Evolutionary conservation across 2,797 vertebrate genomes (phyloP).

Genomic region (Chelonia mydas): DNA sequence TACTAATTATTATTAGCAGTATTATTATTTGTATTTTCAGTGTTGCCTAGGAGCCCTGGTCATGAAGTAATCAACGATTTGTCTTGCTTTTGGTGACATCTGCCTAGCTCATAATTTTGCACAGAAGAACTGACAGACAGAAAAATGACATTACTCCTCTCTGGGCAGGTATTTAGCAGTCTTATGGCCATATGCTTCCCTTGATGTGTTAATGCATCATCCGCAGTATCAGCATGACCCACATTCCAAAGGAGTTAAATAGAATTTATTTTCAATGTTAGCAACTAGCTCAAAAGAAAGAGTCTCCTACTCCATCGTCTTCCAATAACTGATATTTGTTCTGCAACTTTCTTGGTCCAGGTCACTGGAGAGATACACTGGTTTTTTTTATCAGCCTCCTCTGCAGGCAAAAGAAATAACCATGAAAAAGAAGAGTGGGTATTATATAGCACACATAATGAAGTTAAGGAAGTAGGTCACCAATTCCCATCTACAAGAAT

Average conservation of each 20-base stretch:
- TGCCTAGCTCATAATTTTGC: neutral
- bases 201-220: accelerated
- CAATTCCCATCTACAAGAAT: neutral
- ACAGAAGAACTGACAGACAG: neutral
- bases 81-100: neutral
- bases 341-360: neutral
- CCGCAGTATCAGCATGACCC: accelerated
- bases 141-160: neutral
- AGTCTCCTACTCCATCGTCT: neutral
- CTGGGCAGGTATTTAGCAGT: neutral
- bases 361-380: neutral
- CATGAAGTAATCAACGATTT: neutral
- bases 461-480: neutral
- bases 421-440: neutral
- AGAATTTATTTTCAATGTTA: neutral
- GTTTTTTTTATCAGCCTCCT: neutral
- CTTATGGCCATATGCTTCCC: neutral
- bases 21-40: neutral
- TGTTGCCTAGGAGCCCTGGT: neutral
- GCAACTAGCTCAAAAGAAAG: neutral
- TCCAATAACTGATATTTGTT: neutral
- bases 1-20: neutral
- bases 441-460: neutral
- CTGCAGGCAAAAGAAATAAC: neutral
- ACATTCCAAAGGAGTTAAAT: neutral